phyloP scores from a whole-genome alignment of 2,888 invertebrate species.

The Pandemis heparana region DNA sequence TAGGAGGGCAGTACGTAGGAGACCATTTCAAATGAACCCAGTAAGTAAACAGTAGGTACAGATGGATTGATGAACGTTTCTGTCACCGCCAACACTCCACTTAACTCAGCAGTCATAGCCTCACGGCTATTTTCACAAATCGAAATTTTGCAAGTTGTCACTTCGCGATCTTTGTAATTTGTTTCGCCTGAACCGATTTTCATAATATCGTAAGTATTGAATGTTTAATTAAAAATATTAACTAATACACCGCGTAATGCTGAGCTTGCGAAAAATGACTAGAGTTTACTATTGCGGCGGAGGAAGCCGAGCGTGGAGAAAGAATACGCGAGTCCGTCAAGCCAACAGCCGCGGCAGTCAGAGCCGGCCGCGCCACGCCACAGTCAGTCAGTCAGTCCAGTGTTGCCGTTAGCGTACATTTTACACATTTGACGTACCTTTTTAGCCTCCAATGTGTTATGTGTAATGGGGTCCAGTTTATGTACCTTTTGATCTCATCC shows the following conservation, averaged over 20 bases:
- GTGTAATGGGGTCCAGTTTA: no score
- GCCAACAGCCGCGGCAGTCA: neutral
- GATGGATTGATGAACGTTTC: neutral
- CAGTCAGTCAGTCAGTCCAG: no score
- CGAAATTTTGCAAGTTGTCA: neutral
- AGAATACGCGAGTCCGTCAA: neutral
- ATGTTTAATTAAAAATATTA: neutral
- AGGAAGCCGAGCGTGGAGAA: neutral
- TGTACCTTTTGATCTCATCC: no score
- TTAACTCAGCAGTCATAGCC: no score
- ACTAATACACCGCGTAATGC: neutral
- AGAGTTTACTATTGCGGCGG: conserved; percentile 11
- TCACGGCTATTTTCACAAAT: no score
- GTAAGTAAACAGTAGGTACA: no score
- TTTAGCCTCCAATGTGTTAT: no score
- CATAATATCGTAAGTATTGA: neutral
- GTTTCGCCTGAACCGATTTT: neutral
- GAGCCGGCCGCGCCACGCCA: no score
- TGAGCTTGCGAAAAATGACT: conserved; percentile 18
- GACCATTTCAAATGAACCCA: no score
- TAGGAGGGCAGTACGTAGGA: no score
- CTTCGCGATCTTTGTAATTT: neutral
- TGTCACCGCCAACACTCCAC: neutral
- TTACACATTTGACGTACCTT: no score
- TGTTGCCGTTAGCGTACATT: no score